Base-by-base conservation (phyloP, 2,888 invertebrate species). In the Aricia artaxerxes region DNA sequence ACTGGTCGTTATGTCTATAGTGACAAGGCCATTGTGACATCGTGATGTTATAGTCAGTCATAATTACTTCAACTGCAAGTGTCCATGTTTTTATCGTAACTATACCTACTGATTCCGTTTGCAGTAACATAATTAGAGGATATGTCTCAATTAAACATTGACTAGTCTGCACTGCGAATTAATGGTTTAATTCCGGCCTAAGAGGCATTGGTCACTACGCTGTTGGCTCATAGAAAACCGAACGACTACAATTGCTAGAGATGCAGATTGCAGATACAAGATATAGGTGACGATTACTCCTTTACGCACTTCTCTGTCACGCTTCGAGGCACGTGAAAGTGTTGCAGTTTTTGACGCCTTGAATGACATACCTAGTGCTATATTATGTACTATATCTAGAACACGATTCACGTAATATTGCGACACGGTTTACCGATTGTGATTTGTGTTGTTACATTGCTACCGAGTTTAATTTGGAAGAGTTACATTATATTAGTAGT, bases 261-360 rank as follows among this genome's bases (percentile, higher is more conserved):
- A 24, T 24, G 24, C 61, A 24, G 7, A 24, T 61, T 24, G 24
- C 61, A 24, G 7, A 24, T 61, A 24, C 24, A 61, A 61, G 24
- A 61, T 61, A 57, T 6, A 61, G 24, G 24, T 9, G 6, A 61
- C 49, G 0, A 49, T 49, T 49, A 11, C 49, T 44, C 9, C 16
- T 69, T 35, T 35, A 13, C 38, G 69, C 69, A 69, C 69, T 38
- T 11, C 69, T 69, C 64, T 69, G 64, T 16, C 69, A 69, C 35
- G 69, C 35, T 69, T 35, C 35, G 35, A 16, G 69, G 13, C 13
- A 69, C 69, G 69, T 78, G 78, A 78, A 78, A 80, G 76, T 78
- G 79, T 78, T 80, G 77, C 76, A 35, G 16, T n/a, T 31, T 72
- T 31, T 78, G 76, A 79, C 64, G 64, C 57, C 64, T 76, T 77